These are phyloP conservation scores for Coenonympha glycerion DNA, from an alignment of 2,888 invertebrate species.

Conservation along the genomic window DNA sequence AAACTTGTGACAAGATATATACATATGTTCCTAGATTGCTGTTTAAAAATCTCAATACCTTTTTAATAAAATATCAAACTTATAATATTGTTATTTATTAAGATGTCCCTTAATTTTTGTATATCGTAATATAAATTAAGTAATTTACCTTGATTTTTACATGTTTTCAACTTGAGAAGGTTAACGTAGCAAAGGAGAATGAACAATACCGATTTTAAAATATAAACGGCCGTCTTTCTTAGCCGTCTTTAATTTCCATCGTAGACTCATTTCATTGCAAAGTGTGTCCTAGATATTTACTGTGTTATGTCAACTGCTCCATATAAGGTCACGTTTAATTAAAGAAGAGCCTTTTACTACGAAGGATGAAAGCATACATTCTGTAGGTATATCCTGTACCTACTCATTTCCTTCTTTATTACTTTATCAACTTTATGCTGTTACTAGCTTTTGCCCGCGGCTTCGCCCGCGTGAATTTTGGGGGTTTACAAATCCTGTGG, in stretches of 20 bases:
- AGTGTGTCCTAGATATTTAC: constrained; percentile 5
- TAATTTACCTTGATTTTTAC: neutral
- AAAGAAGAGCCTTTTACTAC: neutral
- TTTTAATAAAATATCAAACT: too few relatives aligned
- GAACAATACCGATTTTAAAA: neutral
- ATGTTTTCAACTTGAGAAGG: neutral
- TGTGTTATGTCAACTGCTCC: neutral
- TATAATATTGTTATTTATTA: too few relatives aligned
- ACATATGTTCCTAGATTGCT: too few relatives aligned
- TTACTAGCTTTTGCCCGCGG: too few relatives aligned
- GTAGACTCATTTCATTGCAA: constrained; percentile 8
- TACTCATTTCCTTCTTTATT: neutral
- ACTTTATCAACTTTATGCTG: neutral
- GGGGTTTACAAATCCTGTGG: too few relatives aligned
- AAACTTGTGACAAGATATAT: too few relatives aligned
- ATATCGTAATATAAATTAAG: too few relatives aligned
- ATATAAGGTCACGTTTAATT: constrained; percentile 1
- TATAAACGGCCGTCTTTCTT: neutral
- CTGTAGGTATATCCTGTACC: too few relatives aligned
- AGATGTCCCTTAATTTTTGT: too few relatives aligned
- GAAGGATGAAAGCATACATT: neutral
- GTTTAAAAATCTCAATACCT: too few relatives aligned
- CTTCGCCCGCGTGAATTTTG: too few relatives aligned
- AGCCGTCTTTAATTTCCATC: constrained; percentile 4
- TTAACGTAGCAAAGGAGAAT: neutral